phyloP scores from a whole-genome alignment of 1,140 invertebrate species.

The Penaeus japonicus region DNA sequence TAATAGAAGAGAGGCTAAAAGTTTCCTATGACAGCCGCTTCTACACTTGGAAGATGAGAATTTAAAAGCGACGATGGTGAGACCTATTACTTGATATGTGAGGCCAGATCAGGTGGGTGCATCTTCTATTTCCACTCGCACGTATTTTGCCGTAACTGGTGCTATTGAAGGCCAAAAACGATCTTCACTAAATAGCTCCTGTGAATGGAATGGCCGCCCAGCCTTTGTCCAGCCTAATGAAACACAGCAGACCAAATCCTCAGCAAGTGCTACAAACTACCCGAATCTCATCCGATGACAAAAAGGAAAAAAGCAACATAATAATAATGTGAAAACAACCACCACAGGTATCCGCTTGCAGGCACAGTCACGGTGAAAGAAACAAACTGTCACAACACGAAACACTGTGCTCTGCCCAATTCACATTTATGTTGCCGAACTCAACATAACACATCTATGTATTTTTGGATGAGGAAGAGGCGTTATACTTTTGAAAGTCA shows the following conservation, averaged over 20 bases:
- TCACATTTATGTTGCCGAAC: constrained; percentile 20
- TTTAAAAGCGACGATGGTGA: constrained; percentile 34
- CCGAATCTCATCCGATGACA: constrained; percentile 33
- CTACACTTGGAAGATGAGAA: constrained; percentile 31
- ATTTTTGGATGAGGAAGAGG: background rate
- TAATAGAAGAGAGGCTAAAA: background rate
- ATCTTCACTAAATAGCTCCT: constrained; percentile 53
- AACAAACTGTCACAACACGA: constrained; percentile 28
- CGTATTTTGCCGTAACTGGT: constrained; percentile 39
- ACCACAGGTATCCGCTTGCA: constrained; percentile 24
- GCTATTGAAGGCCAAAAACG: constrained; percentile 48
- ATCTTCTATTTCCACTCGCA: constrained; percentile 42
- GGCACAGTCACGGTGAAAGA: constrained; percentile 30
- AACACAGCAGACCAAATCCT: constrained; percentile 54
- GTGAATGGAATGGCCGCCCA: constrained; percentile 54
- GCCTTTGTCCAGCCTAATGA: constrained; percentile 48
- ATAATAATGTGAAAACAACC: constrained; percentile 2
- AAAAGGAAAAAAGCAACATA: background rate
- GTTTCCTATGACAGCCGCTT: constrained; percentile 26
- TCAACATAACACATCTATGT: constrained; percentile 18
- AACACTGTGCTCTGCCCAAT: constrained; percentile 24
- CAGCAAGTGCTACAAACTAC: constrained; percentile 44
- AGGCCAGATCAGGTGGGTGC: constrained; percentile 55
- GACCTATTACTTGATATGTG: constrained; percentile 51
- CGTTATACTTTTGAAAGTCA: too few species aligned